Evolutionary conservation across 2,113 vertebrate species (phyloP).

Genomic region (Tauraco erythrolophus): DNA sequence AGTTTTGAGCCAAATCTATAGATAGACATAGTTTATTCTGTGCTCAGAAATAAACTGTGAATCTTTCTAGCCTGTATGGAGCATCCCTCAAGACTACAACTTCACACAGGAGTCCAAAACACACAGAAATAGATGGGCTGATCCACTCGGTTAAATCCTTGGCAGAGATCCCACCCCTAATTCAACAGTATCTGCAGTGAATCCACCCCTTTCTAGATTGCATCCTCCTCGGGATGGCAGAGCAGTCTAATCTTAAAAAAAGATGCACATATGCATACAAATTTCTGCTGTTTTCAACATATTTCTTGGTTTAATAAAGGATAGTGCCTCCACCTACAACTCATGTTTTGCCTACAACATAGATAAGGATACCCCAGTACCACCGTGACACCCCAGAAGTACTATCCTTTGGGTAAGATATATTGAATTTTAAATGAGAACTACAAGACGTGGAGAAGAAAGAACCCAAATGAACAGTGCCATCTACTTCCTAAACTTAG

Average conservation of each 20-base stretch:
- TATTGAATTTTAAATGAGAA: neutral
- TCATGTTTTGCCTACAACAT: neutral
- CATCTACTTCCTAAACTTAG: neutral
- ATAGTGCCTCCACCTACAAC: neutral
- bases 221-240: neutral
- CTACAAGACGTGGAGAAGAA: neutral
- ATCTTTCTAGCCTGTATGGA: neutral
- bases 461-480: neutral
- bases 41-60: constrained; percentile 58
- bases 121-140: constrained; percentile 33
- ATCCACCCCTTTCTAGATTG: neutral
- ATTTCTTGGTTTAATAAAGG: neutral
- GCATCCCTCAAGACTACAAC: neutral
- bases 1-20: constrained; percentile 59
- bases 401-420: neutral
- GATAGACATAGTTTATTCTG: constrained; percentile 43
- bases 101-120: neutral
- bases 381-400: neutral
- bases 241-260: neutral
- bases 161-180: constrained; percentile 6
- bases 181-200: neutral
- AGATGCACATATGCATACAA: neutral
- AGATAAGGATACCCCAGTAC: neutral
- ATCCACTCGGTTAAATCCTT: neutral
- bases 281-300: neutral